phyloP scores from a whole-genome alignment of 1,140 invertebrate genomes.

The Pinna nobilis region DNA sequence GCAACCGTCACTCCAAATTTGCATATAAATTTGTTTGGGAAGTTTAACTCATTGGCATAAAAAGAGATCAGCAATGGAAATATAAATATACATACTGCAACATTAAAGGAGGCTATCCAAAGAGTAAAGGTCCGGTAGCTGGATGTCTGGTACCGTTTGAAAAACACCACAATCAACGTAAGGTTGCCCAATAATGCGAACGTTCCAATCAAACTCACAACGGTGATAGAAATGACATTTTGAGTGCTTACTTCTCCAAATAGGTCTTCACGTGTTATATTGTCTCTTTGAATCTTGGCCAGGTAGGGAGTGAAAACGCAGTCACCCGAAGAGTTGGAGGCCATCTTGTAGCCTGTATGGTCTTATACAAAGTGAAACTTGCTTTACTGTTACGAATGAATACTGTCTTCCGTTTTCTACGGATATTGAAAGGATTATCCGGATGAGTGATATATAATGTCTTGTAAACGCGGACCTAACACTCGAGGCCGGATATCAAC shows the following conservation, averaged over 20 bases:
- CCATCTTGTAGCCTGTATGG: too few relatives aligned
- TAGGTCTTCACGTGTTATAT: too few relatives aligned
- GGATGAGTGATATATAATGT: too few relatives aligned
- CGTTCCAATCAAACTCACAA: neutral
- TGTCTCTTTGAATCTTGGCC: too few relatives aligned
- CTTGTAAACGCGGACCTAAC: too few relatives aligned
- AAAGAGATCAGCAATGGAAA: neutral
- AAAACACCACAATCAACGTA: neutral
- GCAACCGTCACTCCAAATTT: neutral
- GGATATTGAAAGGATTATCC: too few relatives aligned
- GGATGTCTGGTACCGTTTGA: neutral
- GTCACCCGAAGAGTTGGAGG: too few relatives aligned
- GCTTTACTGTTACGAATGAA: too few relatives aligned
- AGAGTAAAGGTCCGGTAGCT: neutral
- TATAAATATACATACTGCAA: neutral
- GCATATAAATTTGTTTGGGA: neutral
- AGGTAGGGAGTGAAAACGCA: too few relatives aligned
- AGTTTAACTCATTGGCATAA: neutral
- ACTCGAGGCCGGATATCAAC: too few relatives aligned
- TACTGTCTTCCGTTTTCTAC: too few relatives aligned
- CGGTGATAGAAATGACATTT: slow-evolving; percentile 1
- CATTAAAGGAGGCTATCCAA: neutral
- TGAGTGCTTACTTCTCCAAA: neutral
- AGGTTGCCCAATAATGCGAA: neutral
- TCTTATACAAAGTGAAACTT: too few relatives aligned